Evolutionary conservation across 2,113 vertebrate genomes (phyloP).

Genomic region (Seriola aureovittata): DNA sequence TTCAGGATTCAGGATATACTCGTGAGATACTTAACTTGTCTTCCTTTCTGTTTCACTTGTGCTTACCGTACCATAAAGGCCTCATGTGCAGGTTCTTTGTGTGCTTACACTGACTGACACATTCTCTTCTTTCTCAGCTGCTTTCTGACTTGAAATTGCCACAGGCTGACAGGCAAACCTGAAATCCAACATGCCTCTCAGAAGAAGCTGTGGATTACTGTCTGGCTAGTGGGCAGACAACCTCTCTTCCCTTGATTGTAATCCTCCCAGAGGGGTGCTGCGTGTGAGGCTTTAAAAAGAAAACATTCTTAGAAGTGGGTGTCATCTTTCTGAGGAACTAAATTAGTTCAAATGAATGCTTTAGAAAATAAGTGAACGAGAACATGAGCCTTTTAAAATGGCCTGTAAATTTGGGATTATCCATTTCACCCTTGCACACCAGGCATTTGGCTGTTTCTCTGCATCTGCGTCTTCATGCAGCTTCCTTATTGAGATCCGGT

Average conservation of each 20-base stretch:
- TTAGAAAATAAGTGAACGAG: not conserved
- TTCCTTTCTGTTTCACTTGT: not conserved
- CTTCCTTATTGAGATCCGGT: conserved; percentile 8
- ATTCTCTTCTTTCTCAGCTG: not conserved
- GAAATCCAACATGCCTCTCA: conserved; percentile 34
- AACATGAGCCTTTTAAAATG: not conserved
- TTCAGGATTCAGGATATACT: not conserved
- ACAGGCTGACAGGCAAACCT: conserved; percentile 12
- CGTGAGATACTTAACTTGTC: not conserved
- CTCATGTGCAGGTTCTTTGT: not conserved
- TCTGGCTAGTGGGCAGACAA: conserved; percentile 13
- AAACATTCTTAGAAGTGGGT: conserved; percentile 1
- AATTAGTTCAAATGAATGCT: not conserved
- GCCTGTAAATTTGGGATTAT: not conserved
- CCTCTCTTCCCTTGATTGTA: not conserved
- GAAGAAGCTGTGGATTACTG: conserved; percentile 21
- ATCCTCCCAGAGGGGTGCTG: conserved; percentile 6
- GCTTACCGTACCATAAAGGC: not conserved
- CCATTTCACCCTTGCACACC: not conserved
- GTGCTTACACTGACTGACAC: not conserved
- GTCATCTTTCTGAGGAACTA: not conserved
- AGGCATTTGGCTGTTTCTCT: not conserved
- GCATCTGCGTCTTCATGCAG: not conserved
- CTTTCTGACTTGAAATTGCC: conserved; percentile 6
- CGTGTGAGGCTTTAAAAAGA: not conserved